Evolutionary conservation across 2,113 vertebrate species (phyloP), one percentile per base, ranked within the genome.

Genomic region (Etheostoma cragini): DNA sequence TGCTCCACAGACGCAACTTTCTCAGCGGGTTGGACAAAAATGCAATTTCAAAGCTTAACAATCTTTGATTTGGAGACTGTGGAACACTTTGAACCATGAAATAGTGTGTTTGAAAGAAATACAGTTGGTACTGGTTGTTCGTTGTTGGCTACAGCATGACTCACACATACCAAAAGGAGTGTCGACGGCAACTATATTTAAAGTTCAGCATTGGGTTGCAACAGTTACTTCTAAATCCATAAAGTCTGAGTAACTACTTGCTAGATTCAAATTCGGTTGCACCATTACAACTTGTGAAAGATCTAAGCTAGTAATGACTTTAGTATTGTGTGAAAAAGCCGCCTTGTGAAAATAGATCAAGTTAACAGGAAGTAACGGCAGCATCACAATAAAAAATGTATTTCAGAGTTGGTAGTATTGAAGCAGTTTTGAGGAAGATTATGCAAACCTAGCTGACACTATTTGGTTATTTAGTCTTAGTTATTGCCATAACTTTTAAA

Each of bases 21-120:
- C 19, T 33, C 24, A 46, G 33, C 6, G 2, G 8, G 13, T 11
- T 56, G 24, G 21, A 30, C 22, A n/a, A 45, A 52, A 70, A 12
- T 42, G 12, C 46, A 45, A 16, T 78, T 64, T 71, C 19, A 71
- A 33, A 71, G 38, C 35, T 64, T 8, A 71, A 57, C 58, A 49
- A 16, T 42, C 52, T 56, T 42, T 45, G 42, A 65, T 56, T 56
- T 42, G n/a, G 15, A 17, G 67, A 35, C 52, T 56, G 33, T 45
- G 46, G 14, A 42, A 45, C 49, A 56, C 52, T 56, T 22, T 22
- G n/a, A 42, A 42, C n/a, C 67, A 24, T 70, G 50, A 56, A 56
- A 56, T 42, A 6, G 35, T 56, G 30, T 0, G 7, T 45, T 71
- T 57, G 58, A 71, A 71, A 21, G 16, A 58, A 46, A 58, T 30